Conservation (phyloP, 2,113 vertebrate species). For the Bucco capensis region DNA sequence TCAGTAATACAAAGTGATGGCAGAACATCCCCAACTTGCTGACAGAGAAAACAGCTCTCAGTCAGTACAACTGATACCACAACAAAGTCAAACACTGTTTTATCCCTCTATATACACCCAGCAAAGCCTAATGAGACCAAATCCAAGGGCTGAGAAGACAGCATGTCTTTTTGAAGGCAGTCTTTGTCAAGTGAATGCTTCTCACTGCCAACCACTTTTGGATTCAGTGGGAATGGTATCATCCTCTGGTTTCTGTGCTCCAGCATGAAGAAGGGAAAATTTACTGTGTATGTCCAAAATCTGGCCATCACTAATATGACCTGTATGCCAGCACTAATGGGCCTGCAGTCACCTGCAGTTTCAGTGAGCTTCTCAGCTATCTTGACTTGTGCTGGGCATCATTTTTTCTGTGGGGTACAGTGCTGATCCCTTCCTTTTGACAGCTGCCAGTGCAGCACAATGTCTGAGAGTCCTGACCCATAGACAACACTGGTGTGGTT, state of each 20-base stretch:
- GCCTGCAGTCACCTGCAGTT: not conserved
- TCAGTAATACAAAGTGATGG: not conserved
- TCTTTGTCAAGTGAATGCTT: not conserved
- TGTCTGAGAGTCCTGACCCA: not conserved
- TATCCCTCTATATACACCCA: not conserved
- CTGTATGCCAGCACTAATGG: not conserved
- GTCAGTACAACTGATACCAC: not conserved
- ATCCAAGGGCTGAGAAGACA: not conserved
- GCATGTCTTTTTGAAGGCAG: not conserved
- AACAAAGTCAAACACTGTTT: accelerated
- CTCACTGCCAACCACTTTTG: not conserved
- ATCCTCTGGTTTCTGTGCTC: not conserved
- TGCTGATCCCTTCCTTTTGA: not conserved
- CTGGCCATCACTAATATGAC: not conserved
- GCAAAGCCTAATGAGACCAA: not conserved
- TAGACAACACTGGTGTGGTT: not conserved
- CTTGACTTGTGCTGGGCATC: not conserved
- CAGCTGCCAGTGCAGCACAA: not conserved
- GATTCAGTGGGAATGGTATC: not conserved
- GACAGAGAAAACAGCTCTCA: not conserved
- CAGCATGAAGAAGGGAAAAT: not conserved
- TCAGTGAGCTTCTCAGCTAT: not conserved
- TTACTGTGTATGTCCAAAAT: not conserved
- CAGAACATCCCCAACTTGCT: not conserved
- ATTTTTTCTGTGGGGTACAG: not conserved